A percentile compares a stretch with the other conserved stretches of the same genome.
Evolutionary conservation across 2,113 vertebrate genomes (phyloP).

Genomic region (Anhinga anhinga): DNA sequence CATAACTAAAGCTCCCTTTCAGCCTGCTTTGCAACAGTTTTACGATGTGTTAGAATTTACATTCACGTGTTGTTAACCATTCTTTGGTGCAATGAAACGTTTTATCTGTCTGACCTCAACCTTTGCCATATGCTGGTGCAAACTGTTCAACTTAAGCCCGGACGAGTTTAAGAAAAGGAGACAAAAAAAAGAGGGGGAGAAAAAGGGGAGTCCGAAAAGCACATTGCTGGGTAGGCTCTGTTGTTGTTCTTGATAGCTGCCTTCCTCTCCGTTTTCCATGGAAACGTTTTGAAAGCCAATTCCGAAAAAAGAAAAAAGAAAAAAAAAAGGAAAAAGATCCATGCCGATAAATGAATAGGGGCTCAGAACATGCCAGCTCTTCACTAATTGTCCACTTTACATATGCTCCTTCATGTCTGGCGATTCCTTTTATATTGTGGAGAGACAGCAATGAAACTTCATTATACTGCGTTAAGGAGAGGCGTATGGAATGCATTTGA

Average conservation of each 20-base stretch:
- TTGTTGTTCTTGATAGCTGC: constrained; percentile 34
- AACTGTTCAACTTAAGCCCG: constrained; percentile 64
- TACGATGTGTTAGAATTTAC: constrained; percentile 88
- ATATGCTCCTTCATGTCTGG: background rate
- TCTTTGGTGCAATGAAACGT: constrained; percentile 80
- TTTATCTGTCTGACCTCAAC: constrained; percentile 94
- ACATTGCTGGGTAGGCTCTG: constrained; percentile 30
- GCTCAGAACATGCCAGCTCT: constrained; percentile 20
- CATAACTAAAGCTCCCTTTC: constrained; percentile 67
- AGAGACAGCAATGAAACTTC: background rate
- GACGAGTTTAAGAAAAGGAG: constrained; percentile 5
- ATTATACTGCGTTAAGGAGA: background rate
- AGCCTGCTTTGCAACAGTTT: constrained; percentile 83
- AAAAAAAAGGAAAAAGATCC: background rate
- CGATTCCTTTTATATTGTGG: background rate
- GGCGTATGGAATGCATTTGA: background rate
- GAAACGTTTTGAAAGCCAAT: constrained; percentile 50
- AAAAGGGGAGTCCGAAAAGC: background rate
- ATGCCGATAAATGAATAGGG: constrained; percentile 15
- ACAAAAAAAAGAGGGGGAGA: background rate
- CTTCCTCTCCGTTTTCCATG: constrained; percentile 45
- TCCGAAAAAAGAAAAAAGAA: background rate
- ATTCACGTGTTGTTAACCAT: constrained; percentile 93
- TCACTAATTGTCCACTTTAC: constrained; percentile 43
- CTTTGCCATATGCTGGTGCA: constrained; percentile 89